Conservation (phyloP, 1,140 invertebrate species). For the Orchesella cincta region DNA sequence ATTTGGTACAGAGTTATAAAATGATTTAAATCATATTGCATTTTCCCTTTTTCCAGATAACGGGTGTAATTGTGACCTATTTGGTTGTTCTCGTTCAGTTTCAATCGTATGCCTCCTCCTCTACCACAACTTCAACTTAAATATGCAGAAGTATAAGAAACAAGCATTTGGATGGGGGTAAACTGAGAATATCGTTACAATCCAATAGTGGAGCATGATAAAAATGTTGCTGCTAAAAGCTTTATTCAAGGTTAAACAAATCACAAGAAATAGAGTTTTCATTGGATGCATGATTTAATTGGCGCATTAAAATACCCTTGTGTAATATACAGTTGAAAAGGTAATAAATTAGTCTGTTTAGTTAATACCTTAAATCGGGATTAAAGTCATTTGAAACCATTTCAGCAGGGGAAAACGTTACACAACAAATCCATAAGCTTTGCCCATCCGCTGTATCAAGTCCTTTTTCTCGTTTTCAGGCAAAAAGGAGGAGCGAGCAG, state of each 20-base stretch:
- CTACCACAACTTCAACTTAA: not conserved
- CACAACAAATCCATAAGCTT: slow-evolving; percentile 35
- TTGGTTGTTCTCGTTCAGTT: not conserved
- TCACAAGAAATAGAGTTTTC: no score
- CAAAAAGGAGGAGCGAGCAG: slow-evolving; percentile 59
- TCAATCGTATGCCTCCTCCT: not conserved
- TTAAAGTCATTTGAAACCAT: no score
- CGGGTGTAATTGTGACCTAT: not conserved
- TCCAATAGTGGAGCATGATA: no score
- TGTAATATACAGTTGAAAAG: not conserved
- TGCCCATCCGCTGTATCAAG: slow-evolving; percentile 54
- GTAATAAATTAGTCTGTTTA: not conserved
- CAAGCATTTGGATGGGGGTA: no score
- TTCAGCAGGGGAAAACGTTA: no score
- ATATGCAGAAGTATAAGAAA: not conserved
- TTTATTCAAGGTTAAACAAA: no score
- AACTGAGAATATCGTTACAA: no score
- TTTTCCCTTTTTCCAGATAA: not conserved
- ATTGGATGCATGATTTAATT: no score
- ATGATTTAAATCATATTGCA: no score
- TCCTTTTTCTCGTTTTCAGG: slow-evolving; percentile 58
- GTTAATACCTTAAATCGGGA: not conserved
- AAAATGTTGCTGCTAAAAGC: no score
- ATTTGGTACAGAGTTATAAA: no score
- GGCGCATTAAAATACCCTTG: not conserved